Base-by-base conservation (phyloP, 2,888 invertebrate species). In the Amorpha juglandis region DNA sequence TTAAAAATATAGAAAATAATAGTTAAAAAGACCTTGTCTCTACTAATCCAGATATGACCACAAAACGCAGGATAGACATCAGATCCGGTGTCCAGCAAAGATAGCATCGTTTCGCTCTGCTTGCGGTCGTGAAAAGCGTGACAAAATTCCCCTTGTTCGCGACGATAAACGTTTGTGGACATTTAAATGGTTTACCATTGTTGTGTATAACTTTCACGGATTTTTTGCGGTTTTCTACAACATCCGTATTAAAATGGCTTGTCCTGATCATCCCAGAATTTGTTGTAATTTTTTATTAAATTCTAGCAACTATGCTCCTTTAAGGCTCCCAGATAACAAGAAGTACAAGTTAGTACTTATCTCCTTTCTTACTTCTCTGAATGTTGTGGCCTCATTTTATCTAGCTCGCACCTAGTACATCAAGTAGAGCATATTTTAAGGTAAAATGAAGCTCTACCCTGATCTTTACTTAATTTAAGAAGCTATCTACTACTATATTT, bases 51-150 rank as follows among this genome's bases (percentile, higher is more conserved):
- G 19, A 42, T 38, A 35, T 12, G 48, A 48, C 19, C 48, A 48
- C 66, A 63, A 68, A 68, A 67, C 53, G 62, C 50, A 62, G 62
- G 66, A 63, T 63, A 68, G 66, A 72, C 65, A 67, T 64, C 35
- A 38, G 48, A 65, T 65, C 64, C 19, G 35, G 16, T 33, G 64
- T 55, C 45, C 35, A 58, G 38, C 45, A 16, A 16, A 81, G 86
- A 87, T 85, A 87, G 78, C 74, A 87, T 85, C 88, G 91, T 89
- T 74, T 71, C 87, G 91, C 86, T 91, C 91, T 90, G 90, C 69
- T 89, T 90, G 78, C 73, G 75, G 64, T 72, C 69, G 82, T 86
- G 86, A 90, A 91, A 89, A 90, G 88, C 90, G 89, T 90, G 86
- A 89, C 90, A 89, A 88, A 86, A 75, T 72, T 71, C 71, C 72